phyloP scores from a whole-genome alignment of 2,888 invertebrate genomes.

The Clivina fossor region DNA sequence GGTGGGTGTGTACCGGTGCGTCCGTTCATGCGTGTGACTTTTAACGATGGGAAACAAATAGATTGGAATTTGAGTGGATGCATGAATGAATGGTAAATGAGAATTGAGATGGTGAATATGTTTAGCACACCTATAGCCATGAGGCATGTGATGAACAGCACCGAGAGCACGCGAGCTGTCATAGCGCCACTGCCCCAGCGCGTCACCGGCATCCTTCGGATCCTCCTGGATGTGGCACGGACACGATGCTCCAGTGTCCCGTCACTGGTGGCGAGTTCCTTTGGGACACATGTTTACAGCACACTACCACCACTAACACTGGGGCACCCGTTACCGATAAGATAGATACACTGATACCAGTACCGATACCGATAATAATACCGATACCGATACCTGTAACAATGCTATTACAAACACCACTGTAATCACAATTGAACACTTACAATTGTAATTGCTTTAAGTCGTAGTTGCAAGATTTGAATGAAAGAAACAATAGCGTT shows the following conservation, averaged over 20 bases:
- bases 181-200: conserved; percentile 48
- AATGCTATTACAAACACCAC: too few relatives aligned
- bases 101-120: neutral
- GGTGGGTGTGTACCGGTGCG: conserved; percentile 31
- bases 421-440: too few relatives aligned
- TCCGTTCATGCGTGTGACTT: conserved; percentile 11
- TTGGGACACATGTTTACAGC: conserved; percentile 24
- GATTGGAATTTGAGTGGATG: neutral
- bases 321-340: too few relatives aligned
- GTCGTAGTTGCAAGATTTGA: too few relatives aligned
- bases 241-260: conserved; percentile 28
- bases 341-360: too few relatives aligned
- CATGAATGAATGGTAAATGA: neutral
- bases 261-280: conserved; percentile 36
- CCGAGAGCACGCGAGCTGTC: conserved; percentile 46
- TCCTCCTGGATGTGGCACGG: conserved; percentile 38
- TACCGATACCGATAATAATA: too few relatives aligned
- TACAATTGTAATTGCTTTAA: too few relatives aligned
- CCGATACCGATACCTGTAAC: too few relatives aligned
- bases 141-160: conserved; percentile 49
- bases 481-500: too few relatives aligned
- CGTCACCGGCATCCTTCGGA: conserved; percentile 41
- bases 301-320: conserved; percentile 21
- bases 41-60: too few relatives aligned
- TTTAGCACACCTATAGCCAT: conserved; percentile 47